These are phyloP conservation scores for Theocolax elegans DNA, from an alignment of 1,140 invertebrate genomes.

Conservation along the genomic window DNA sequence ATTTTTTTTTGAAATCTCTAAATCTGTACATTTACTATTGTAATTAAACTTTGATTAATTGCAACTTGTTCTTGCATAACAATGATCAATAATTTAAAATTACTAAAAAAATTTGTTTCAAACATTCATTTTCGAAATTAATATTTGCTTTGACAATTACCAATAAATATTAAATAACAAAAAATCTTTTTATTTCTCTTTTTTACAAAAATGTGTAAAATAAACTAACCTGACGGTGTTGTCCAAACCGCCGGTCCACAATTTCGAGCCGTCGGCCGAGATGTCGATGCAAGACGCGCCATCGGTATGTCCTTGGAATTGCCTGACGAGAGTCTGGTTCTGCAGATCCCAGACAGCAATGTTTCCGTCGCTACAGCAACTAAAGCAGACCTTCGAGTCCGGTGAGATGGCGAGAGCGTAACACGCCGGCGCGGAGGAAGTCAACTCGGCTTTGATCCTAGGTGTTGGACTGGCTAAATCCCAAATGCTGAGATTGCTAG, in stretches of 20 bases:
- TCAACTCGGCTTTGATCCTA: constrained; percentile 91
- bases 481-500: constrained; percentile 96
- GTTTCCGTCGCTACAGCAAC: constrained; percentile 95
- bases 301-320: constrained; percentile 98
- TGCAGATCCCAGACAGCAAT: constrained; percentile 97
- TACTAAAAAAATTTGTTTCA: too few relatives aligned
- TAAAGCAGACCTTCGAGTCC: constrained; percentile 97
- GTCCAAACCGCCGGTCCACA: constrained; percentile 98
- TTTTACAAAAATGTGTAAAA: too few relatives aligned
- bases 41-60: too few relatives aligned
- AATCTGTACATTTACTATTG: too few relatives aligned
- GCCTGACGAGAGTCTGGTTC: constrained; percentile 91
- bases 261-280: constrained; percentile 91
- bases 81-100: too few relatives aligned
- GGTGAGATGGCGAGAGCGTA: constrained; percentile 97
- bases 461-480: constrained; percentile 92
- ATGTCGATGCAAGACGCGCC: constrained; percentile 98
- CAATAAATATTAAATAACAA: too few relatives aligned
- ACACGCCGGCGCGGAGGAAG: constrained; percentile 95
- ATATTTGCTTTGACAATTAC: too few relatives aligned
- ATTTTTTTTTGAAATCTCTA: too few relatives aligned
- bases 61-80: too few relatives aligned
- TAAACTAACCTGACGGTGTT: constrained; percentile 79
- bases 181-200: too few relatives aligned
- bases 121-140: too few relatives aligned